Evolutionary conservation across 2,888 invertebrate genomes (phyloP), one percentile per base, ranked within the genome.

Genomic region (Apeira syringaria): DNA sequence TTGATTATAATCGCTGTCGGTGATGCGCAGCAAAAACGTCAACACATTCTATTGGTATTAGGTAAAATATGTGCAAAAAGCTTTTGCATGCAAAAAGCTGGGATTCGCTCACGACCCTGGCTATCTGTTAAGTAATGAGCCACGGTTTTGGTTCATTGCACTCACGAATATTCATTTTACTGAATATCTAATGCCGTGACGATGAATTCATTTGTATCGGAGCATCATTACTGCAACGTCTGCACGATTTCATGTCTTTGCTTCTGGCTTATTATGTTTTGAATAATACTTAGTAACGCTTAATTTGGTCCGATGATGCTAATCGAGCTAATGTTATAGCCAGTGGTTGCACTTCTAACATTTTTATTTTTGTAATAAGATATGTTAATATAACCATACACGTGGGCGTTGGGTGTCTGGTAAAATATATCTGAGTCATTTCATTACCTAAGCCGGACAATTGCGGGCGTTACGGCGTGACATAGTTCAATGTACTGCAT

Each of bases 61-160:
- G 63, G 68, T 66, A 67, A 73, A 74, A 71, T 64, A 68, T 61
- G 38, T 46, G 66, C 65, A 76, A 80, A 83, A 78, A 69, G 58
- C 47, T 68, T 71, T 72, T 71, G 64, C 63, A 68, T 67, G 73
- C 74, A 82, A 82, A 83, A 83, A 83, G 73, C 66, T 46, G 61
- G 62, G 64, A 65, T 61, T 73, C 61, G 70, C 74, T 80, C 83
- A 81, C 82, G 83, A 79, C 68, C 68, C 63, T 54, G 61, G 61
- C 70, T 74, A 68, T 71, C 76, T 80, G 79, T 73, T 80, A 82
- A 83, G 81, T 82, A 84, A 83, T 81, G 76, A 74, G 68, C 79
- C 85, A 86, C 87, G 86, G 80, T 80, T 82, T 78, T 83, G 77
- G 88, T 88, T 87, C 87, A 86, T 80, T 82, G 87, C 84, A 84